phyloP scores from a whole-genome alignment of 2,113 vertebrate species.

The Stigmatopora argus region DNA sequence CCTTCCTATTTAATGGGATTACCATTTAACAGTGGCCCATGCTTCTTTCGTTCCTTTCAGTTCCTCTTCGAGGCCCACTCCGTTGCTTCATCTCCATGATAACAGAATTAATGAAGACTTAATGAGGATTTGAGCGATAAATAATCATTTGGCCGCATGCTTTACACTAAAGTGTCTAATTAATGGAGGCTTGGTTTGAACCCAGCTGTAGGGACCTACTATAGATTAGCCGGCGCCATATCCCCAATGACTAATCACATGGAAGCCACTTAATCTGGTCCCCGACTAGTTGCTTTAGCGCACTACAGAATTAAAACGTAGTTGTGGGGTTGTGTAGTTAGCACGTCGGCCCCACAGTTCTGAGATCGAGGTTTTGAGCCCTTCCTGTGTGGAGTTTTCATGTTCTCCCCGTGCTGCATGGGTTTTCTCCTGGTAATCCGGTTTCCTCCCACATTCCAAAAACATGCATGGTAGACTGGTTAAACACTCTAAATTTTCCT shows the following conservation, averaged over 20 bases:
- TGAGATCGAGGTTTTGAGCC: too few species aligned
- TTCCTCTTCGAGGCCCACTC: constrained; percentile 7
- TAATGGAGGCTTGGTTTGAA: background rate
- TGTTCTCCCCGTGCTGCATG: too few species aligned
- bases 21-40: constrained; percentile 29
- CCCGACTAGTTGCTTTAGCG: constrained; percentile 34
- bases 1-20: constrained; percentile 54
- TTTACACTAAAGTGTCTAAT: background rate
- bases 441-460: too few species aligned
- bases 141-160: background rate
- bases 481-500: too few species aligned
- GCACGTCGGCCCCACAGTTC: too few species aligned
- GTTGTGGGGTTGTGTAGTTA: background rate
- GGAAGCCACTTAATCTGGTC: constrained; percentile 52
- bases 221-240: constrained; percentile 34
- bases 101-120: constrained; percentile 22
- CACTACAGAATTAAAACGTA: constrained; percentile 22
- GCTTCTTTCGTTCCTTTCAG: constrained; percentile 20
- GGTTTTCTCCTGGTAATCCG: too few species aligned
- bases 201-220: constrained; percentile 6
- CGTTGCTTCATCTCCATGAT: constrained; percentile 16
- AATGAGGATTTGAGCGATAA: constrained; percentile 20
- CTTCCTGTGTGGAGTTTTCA: too few species aligned
- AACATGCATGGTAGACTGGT: too few species aligned
- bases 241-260: constrained; percentile 33